These are phyloP conservation scores for Muntiacus reevesi DNA, from an alignment of 2,113 vertebrate species.

Conservation along the genomic window DNA sequence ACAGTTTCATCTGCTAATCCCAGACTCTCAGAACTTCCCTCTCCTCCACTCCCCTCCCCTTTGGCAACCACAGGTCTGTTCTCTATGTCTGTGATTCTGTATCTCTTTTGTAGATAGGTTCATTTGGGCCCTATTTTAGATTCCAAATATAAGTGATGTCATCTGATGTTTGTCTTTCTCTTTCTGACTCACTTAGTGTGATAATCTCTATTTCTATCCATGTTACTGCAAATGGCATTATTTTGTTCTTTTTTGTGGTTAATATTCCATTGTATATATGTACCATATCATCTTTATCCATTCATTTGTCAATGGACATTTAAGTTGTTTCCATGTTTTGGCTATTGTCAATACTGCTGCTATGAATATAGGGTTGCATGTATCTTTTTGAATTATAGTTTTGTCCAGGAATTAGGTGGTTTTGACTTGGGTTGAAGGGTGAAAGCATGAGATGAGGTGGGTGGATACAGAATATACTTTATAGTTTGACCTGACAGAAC, in stretches of 20 bases:
- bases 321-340: neutral
- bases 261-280: neutral
- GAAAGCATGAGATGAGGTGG: neutral
- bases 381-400: neutral
- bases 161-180: neutral
- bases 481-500: neutral
- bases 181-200: neutral
- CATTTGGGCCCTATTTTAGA: neutral
- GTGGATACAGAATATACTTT: neutral
- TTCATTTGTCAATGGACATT: neutral
- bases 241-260: neutral
- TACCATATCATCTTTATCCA: neutral
- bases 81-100: neutral
- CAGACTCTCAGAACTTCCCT: neutral
- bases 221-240: neutral
- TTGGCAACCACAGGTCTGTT: neutral
- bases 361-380: neutral
- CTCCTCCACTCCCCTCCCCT: neutral
- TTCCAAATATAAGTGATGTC: neutral
- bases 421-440: neutral
- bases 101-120: neutral
- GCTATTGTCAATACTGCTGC: neutral
- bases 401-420: neutral
- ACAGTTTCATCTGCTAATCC: neutral
- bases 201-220: neutral